phyloP scores from a whole-genome alignment of 2,888 invertebrate species.

The Drosophila neotestacea region DNA sequence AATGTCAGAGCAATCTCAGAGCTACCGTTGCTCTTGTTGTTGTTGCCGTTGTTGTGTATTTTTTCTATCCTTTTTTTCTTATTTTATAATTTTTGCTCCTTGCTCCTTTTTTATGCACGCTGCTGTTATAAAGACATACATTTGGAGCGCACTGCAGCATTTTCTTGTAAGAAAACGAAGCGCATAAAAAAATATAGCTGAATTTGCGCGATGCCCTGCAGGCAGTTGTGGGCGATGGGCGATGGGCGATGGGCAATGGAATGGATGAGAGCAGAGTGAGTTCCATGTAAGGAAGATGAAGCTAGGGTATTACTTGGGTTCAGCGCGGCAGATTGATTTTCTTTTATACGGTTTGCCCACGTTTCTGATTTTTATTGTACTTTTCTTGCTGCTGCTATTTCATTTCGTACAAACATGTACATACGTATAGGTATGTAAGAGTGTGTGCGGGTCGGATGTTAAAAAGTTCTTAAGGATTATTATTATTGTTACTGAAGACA shows the following conservation, averaged over 20 bases:
- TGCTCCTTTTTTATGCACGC: conserved; percentile 73
- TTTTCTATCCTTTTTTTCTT: conserved; percentile 46
- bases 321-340: conserved; percentile 80
- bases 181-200: conserved; percentile 71
- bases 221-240: conserved; percentile 29
- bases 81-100: conserved; percentile 73
- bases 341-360: conserved; percentile 78
- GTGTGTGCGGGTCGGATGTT: conserved; percentile 10
- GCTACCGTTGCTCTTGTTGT: conserved; percentile 35
- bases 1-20: conserved; percentile 47
- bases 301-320: conserved; percentile 32
- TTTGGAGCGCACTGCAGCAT: conserved; percentile 76
- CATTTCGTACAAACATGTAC: conserved; percentile 4
- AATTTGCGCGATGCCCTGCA: conserved; percentile 70
- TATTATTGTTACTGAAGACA: conserved; percentile 32
- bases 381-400: conserved; percentile 40
- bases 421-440: conserved; percentile 4
- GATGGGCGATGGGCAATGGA: not conserved
- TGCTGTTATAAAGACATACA: conserved; percentile 79
- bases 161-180: conserved; percentile 74
- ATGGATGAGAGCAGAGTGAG: conserved; percentile 6
- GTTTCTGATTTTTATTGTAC: conserved; percentile 67
- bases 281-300: conserved; percentile 11
- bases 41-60: conserved; percentile 36
- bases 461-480: conserved; percentile 37